Conservation (phyloP, 2,797 vertebrate species). For the Cuniculus paca region DNA sequence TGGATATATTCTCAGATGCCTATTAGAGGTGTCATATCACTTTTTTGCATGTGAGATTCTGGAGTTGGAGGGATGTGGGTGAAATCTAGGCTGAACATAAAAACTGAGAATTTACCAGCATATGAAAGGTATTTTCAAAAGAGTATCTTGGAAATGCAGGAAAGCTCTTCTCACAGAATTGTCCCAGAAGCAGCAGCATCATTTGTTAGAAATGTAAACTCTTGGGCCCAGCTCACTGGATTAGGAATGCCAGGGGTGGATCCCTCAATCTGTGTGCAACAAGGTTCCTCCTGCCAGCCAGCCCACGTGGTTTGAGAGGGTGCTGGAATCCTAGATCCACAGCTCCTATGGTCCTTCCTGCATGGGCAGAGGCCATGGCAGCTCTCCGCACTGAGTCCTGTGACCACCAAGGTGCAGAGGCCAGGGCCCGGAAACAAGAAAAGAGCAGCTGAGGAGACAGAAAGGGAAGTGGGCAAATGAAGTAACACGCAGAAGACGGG, state of each 20-base stretch:
- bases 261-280: fast-evolving
- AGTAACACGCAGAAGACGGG: fast-evolving
- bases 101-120: no score
- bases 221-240: not conserved
- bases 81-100: not conserved
- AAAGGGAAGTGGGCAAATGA: fast-evolving
- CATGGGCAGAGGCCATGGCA: fast-evolving
- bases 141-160: fast-evolving
- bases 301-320: fast-evolving
- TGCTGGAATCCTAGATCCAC: fast-evolving
- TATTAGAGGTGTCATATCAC: fast-evolving
- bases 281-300: not conserved
- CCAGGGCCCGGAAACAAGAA: fast-evolving
- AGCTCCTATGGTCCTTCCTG: fast-evolving
- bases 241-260: not conserved
- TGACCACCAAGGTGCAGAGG: not conserved
- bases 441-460: fast-evolving
- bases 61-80: not conserved
- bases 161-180: no score
- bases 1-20: not conserved
- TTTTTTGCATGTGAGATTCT: not conserved
- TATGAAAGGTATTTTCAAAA: no score
- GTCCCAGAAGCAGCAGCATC: not conserved
- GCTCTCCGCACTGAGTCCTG: not conserved
- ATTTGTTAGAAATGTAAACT: not conserved